Evolutionary conservation across 1,140 invertebrate species (phyloP), one percentile per base, ranked within the genome.

Genomic region (Agrypnia vestita): DNA sequence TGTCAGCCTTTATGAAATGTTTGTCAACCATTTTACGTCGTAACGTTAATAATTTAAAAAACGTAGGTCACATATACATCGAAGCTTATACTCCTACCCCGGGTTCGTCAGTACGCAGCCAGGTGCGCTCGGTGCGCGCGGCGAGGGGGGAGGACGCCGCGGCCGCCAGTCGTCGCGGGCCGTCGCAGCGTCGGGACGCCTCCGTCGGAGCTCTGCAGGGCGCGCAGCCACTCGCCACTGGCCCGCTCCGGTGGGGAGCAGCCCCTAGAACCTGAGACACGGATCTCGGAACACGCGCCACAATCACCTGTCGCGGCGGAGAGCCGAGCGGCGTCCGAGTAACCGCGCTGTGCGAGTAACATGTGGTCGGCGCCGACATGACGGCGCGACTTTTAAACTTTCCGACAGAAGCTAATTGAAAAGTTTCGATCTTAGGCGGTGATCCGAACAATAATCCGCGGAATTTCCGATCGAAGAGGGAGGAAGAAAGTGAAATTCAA

Each of bases 121-220:
- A 76, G 64, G 51, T 71, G 51, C 59, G 62, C 10, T 10, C 47
- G 35, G 51, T 15, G 35, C 13, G 21, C 0, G 51, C n/a, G 59
- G 10, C 4, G 46, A 19, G 47, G 62, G 46, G 62, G 75, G 46
- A n/a, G 44, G 55, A 17, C 11, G 56, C 8, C 79, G 43, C 49
- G n/a, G 46, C 17, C 44, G 64, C 44, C 76, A 82, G 80, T 82
- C 51, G 76, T 53, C 80, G 80, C 80, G 80, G 74, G 76, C 64
- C 80, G 76, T 62, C 80, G 76, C 17, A 72, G 76, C 64, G 80
- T 44, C 55, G 59, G 62, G 80, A 69, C 72, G 80, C 44, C 69
- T 46, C 55, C 71, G 76, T 13, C 13, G 43, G 17, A 21, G 79
- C 74, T 25, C 62, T n/a, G 67, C 43, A 25, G 47, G 73, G 61